Percentiles rank a stretch among this genome's conserved stretches.
phyloP scores from a whole-genome alignment of 2,113 vertebrate species.

The Psilopsiagon aurifrons region DNA sequence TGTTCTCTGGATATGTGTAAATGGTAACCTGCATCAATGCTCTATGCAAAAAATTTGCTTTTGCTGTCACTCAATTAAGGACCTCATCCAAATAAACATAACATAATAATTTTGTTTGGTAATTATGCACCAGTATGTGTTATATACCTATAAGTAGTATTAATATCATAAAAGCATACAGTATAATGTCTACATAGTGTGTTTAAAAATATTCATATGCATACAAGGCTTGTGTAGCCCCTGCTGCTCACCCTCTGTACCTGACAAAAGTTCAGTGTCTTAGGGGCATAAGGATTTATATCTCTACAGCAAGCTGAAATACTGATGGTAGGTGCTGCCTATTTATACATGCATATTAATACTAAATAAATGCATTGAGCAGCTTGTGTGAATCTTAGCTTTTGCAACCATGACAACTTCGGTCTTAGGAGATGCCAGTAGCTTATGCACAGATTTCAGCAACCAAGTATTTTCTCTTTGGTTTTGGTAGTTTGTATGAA shows the following conservation, averaged over 20 bases:
- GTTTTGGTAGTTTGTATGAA: background rate
- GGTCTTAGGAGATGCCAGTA: background rate
- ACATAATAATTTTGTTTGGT: background rate
- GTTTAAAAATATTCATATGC: background rate
- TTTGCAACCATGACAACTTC: background rate
- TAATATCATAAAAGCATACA: background rate
- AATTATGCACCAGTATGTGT: background rate
- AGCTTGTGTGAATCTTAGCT: background rate
- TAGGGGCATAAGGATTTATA: background rate
- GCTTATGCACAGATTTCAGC: background rate
- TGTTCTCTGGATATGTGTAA: background rate
- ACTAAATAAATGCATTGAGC: background rate
- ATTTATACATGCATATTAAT: background rate
- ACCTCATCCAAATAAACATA: background rate
- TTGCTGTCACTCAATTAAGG: background rate
- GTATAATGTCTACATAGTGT: background rate
- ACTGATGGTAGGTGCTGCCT: background rate
- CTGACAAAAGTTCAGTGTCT: background rate
- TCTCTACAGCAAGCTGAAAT: background rate
- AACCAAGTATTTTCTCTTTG: background rate
- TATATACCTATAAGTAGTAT: background rate
- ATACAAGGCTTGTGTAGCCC: rapidly evolving
- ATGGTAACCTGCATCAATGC: background rate
- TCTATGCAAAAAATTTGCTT: background rate
- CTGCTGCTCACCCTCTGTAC: background rate